Base-by-base conservation (phyloP, 2,888 invertebrate genomes). In the Hypena proboscidalis region DNA sequence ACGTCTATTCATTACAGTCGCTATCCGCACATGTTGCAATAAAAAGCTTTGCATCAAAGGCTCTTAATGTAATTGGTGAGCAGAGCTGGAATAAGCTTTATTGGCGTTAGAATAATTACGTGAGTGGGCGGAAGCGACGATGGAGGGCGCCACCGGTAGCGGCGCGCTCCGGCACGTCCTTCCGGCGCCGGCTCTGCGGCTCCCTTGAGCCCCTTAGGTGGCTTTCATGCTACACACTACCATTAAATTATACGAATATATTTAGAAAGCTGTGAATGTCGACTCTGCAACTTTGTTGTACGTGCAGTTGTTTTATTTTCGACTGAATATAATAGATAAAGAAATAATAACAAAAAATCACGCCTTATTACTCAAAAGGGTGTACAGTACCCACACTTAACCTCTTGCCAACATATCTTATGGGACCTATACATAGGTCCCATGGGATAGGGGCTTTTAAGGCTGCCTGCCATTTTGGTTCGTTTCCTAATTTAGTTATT, bases 31-130 rank as follows among this genome's bases (percentile, higher is more conserved):
- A 66, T 63, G 57, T 59, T 66, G 62, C 66, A 65, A 63, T 66
- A 63, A 69, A 59, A 68, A 61, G 58, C 47, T 58, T 56, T 59
- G 61, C 67, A 70, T 72, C 67, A 75, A 74, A 76, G 65, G 66
- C 58, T 52, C 58, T 69, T 71, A 74, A 72, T 77, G 74, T 75
- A 78, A 80, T 78, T 77, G 77, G 58, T 51, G 57, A 68, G 67
- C 62, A 58, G 46, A 57, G 50, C 48, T 59, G 33, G 55, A 66
- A 58, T 67, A 62, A 70, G 68, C 67, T 71, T 64, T 65, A 61
- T 66, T 74, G 63, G 72, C 78, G 70, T 74, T 79, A 77, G 76
- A 81, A 78, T 79, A 77, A 79, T 78, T 78, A 68, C n/a, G 66
- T 67, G 60, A 62, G 65, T 67, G 61, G n/a, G 67, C 73, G 79